These are phyloP conservation scores for Trachelus tabidus DNA, from an alignment of 2,888 invertebrate genomes.

Conservation along the genomic window DNA sequence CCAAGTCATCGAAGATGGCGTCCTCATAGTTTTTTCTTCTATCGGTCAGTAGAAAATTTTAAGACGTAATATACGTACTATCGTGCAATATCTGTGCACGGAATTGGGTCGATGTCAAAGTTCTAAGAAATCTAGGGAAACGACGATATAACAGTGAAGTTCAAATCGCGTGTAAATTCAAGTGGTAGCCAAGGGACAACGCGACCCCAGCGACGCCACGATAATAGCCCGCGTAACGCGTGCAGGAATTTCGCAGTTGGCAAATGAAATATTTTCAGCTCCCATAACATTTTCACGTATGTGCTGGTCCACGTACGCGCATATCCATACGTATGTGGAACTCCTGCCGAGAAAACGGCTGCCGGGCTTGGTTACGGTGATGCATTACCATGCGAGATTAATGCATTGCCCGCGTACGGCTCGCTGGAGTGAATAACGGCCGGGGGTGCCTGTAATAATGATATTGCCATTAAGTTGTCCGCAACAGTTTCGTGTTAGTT, in stretches of 20 bases:
- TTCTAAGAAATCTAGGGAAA: not conserved
- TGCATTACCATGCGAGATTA: constrained; percentile 59
- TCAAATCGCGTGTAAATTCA: not conserved
- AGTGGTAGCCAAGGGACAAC: not conserved
- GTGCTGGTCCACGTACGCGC: not conserved
- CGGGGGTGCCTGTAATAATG: constrained; percentile 47
- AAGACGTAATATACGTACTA: not conserved
- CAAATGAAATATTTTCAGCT: constrained; percentile 8
- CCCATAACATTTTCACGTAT: not conserved
- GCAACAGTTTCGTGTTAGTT: constrained; percentile 45
- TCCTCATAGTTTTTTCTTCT: not conserved
- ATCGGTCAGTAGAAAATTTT: not conserved
- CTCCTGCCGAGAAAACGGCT: constrained; percentile 33
- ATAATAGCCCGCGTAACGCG: not conserved
- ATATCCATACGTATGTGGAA: not conserved
- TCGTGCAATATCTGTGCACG: not conserved
- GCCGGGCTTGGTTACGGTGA: constrained; percentile 40
- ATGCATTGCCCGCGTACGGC: constrained; percentile 53
- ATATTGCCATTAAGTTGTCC: constrained; percentile 60
- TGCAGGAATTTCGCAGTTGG: not conserved
- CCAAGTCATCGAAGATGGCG: not conserved
- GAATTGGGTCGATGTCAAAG: not conserved
- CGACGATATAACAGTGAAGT: not conserved
- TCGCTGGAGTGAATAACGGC: constrained; percentile 59
- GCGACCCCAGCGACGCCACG: not conserved